These are phyloP conservation scores for Anguilla anguilla DNA, from an alignment of 2,797 vertebrate species.

Conservation along the genomic window DNA sequence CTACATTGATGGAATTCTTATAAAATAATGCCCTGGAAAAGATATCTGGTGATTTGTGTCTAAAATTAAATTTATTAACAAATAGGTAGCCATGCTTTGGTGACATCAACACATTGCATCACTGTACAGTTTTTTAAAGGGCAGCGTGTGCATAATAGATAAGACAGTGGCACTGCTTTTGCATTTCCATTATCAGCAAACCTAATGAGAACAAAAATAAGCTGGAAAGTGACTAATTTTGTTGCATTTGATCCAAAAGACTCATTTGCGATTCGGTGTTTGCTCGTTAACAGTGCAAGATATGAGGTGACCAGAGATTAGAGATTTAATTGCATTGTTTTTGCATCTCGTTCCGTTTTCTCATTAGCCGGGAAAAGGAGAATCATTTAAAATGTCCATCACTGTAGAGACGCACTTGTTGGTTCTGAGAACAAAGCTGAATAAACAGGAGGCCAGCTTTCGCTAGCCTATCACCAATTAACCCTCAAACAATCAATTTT, in stretches of 20 bases:
- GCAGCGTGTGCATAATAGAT: neutral
- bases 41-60: too few species aligned
- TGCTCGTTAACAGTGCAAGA: constrained; percentile 1
- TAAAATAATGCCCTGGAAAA: too few species aligned
- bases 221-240: neutral
- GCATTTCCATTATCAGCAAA: neutral
- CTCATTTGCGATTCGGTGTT: neutral
- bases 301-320: constrained; percentile 10
- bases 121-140: neutral
- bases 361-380: neutral
- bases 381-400: constrained; percentile 23
- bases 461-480: constrained; percentile 20
- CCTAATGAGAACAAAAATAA: neutral
- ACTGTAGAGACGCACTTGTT: neutral
- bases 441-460: neutral
- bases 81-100: neutral
- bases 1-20: too few species aligned
- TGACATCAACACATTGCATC: neutral
- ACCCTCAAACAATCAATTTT: constrained; percentile 16
- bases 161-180: neutral
- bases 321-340: constrained; percentile 19
- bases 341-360: neutral
- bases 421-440: constrained; percentile 1
- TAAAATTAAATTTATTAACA: neutral
- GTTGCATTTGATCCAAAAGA: neutral